A percentile compares a stretch with the other conserved stretches of the same genome.
Evolutionary conservation across 64 coral and sea anemone species (phyloP).

Genomic region (Astreopora myriophthalma): DNA sequence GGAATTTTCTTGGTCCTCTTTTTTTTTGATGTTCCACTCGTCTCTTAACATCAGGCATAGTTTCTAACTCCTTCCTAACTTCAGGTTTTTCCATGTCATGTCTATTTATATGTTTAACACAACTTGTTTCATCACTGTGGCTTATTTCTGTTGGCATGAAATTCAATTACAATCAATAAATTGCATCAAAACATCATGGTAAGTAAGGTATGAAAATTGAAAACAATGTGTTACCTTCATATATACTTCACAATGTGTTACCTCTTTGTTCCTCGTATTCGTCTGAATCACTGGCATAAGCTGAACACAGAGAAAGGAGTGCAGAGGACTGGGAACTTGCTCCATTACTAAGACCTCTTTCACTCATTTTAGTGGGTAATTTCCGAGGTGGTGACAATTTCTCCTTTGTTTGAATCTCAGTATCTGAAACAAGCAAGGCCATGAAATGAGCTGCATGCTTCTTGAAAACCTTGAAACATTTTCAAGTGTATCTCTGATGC

Average conservation of each 20-base stretch:
- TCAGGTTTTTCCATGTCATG: background rate
- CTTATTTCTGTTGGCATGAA: background rate
- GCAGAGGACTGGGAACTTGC: constrained; percentile 1
- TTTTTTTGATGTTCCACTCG: background rate
- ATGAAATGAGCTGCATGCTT: background rate
- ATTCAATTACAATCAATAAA: background rate
- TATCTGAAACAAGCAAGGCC: background rate
- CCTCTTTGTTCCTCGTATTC: constrained; percentile 29
- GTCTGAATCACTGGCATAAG: constrained; percentile 75
- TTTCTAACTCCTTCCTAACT: background rate
- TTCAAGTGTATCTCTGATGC: too few relatives aligned
- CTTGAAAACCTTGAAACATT: too few relatives aligned
- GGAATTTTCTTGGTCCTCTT: background rate
- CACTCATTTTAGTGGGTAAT: background rate
- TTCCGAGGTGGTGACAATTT: background rate
- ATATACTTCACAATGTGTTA: too few relatives aligned
- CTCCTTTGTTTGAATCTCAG: background rate
- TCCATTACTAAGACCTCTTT: background rate
- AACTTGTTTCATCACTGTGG: background rate
- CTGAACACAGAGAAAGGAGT: constrained; percentile 52
- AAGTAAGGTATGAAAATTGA: background rate
- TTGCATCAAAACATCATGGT: too few relatives aligned
- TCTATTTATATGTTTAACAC: background rate
- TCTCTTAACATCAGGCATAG: background rate
- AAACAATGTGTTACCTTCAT: too few relatives aligned